Conservation (phyloP, 64 coral and sea anemone species). For the Anthopleura sola region DNA sequence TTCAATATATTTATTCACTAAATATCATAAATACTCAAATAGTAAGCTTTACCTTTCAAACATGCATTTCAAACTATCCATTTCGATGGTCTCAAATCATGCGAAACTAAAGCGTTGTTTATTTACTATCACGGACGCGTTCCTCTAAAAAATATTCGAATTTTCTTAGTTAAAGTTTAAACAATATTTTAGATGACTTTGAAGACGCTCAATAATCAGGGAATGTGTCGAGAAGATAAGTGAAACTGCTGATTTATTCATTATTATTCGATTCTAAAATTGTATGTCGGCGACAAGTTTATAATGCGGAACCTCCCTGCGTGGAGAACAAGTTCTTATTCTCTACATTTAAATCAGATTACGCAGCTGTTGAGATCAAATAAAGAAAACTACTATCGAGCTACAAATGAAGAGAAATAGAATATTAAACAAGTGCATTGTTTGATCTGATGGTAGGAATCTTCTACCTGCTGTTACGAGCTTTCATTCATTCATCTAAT, state of each 20-base stretch:
- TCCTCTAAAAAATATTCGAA: not conserved
- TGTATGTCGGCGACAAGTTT: not conserved
- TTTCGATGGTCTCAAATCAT: not conserved
- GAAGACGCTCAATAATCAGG: not conserved
- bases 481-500: not conserved
- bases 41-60: not conserved
- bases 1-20: not conserved
- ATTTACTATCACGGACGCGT: not conserved
- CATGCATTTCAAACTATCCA: not conserved
- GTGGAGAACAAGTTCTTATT: not conserved
- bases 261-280: not conserved
- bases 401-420: not conserved
- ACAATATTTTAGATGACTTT: not conserved
- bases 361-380: conserved; percentile 9
- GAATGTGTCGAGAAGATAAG: not conserved
- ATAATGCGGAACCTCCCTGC: not conserved
- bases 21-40: not conserved
- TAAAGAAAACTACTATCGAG: not conserved
- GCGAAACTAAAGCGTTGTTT: not conserved
- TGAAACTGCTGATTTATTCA: not conserved
- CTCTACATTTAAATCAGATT: not conserved
- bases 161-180: not conserved
- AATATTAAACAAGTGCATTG: conserved; percentile 14
- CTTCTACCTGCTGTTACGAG: not conserved
- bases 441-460: not conserved